A percentile compares a stretch with the other conserved stretches of the same genome.
Conservation (phyloP, 2,888 invertebrate species). For the Melanophora roralis region DNA sequence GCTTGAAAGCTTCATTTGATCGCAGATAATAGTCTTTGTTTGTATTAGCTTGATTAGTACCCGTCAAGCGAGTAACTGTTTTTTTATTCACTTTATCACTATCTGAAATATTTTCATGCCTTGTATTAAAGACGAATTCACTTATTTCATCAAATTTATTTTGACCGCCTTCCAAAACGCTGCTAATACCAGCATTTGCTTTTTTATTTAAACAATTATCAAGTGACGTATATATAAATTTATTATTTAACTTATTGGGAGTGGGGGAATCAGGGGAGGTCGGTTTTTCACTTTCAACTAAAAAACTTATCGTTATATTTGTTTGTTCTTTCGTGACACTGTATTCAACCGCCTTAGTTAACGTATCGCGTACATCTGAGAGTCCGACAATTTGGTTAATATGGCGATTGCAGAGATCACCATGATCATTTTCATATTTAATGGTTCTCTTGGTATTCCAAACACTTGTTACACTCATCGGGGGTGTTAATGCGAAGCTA, state of each 20-base stretch:
- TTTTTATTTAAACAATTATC: conserved; percentile 19
- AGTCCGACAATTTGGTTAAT: conserved; percentile 57
- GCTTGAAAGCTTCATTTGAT: background rate
- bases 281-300: conserved; percentile 39
- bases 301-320: conserved; percentile 51
- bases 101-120: background rate
- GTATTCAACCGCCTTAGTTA: conserved; percentile 69
- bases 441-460: conserved; percentile 42
- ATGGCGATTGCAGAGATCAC: conserved; percentile 51
- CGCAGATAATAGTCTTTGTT: background rate
- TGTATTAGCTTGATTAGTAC: background rate
- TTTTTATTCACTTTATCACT: background rate
- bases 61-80: background rate
- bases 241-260: conserved; percentile 29
- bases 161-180: conserved; percentile 37
- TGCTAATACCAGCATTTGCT: conserved; percentile 6
- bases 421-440: conserved; percentile 33
- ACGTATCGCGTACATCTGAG: conserved; percentile 74
- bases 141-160: background rate
- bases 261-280: conserved; percentile 41
- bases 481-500: conserved; percentile 50
- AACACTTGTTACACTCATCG: conserved; percentile 62
- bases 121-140: background rate
- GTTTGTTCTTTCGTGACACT: conserved; percentile 36
- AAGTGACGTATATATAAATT: conserved; percentile 42